phyloP scores from a whole-genome alignment of 2,888 invertebrate genomes.

The Gastrophysa polygoni region DNA sequence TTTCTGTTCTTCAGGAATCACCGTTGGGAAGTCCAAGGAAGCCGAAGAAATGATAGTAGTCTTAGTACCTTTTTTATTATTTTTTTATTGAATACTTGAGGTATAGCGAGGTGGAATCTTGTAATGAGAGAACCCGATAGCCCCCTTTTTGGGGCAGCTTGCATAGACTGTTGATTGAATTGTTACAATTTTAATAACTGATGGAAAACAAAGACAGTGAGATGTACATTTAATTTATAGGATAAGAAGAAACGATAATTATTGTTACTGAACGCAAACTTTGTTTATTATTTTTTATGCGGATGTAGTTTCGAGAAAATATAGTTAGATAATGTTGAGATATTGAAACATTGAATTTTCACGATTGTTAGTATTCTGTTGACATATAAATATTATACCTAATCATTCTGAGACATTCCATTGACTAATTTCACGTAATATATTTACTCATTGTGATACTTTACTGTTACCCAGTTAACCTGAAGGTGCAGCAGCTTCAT shows the following conservation, averaged over 20 bases:
- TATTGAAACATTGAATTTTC: neutral
- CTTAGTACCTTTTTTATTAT: slow-evolving; percentile 24
- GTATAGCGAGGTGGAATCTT: slow-evolving; percentile 18
- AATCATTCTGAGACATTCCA: slow-evolving; percentile 19
- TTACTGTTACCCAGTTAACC: neutral
- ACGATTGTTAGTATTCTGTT: neutral
- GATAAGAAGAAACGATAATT: slow-evolving; percentile 28
- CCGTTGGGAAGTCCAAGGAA: slow-evolving; percentile 50
- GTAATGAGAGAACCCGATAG: slow-evolving; percentile 11
- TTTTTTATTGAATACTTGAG: slow-evolving; percentile 16
- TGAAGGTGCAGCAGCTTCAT: too few species aligned
- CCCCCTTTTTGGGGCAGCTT: slow-evolving; percentile 33
- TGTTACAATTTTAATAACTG: slow-evolving; percentile 34
- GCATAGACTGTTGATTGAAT: slow-evolving; percentile 40
- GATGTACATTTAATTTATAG: slow-evolving; percentile 34
- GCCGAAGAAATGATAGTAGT: slow-evolving; percentile 43
- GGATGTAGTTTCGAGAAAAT: too few species aligned
- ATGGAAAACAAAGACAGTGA: slow-evolving; percentile 34
- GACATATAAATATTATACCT: neutral
- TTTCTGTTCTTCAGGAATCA: slow-evolving; percentile 50
- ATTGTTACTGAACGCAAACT: slow-evolving; percentile 31
- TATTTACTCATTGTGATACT: slow-evolving; percentile 3
- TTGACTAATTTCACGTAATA: slow-evolving; percentile 23
- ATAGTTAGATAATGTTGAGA: too few species aligned
- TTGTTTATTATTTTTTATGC: slow-evolving; percentile 29